Base-by-base conservation (phyloP, 2,113 vertebrate species). In the Actenoides lindsayi region DNA sequence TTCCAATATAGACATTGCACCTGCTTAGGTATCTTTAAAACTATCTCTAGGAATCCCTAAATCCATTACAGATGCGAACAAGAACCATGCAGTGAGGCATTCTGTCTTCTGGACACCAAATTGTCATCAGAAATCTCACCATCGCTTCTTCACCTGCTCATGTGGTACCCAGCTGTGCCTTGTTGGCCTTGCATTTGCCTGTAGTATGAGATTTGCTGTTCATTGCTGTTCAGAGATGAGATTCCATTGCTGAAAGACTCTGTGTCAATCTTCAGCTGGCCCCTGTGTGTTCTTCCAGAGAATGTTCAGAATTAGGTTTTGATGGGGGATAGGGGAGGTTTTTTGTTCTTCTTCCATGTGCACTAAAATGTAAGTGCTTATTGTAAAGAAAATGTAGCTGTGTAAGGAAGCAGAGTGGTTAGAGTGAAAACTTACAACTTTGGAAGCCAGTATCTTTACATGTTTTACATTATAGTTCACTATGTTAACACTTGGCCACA, bases 121-220 rank as follows among this genome's bases (percentile, higher is more conserved):
- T 77, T 97, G 96, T 97, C 94, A 94, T 92, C 87, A 95, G 20
- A 83, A 94, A 71, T 92, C 90, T 97, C 95, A 85, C 56, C 67
- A 65, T 91, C 85, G 81, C 91, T 93, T 95, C 92, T 96, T 96
- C 87, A 94, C 80, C 95, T 97, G 87, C 92, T 96, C 97, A 97
- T 87, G 92, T 97, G 96, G 91, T 90, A 64, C 87, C 92, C 97
- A 97, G 96, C 95, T 97, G 96, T 90, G 78, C 48, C 65, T 93
- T 89, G 63, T 37, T 94, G 92, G 89, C 65, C 67, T 59, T 39
- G 42, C 20, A 18, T 83, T 94, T 86, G 56, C 53, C 46, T 95
- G 30, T 13, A 76, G 68, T 54, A 23, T 59, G 88, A 92, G 85
- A 42, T 74, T 71, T 80, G 69, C 54, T 59, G 42, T 56, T 87